Evolutionary conservation across 2,113 vertebrate species (phyloP).

Genomic region (Leptodactylus fuscus): DNA sequence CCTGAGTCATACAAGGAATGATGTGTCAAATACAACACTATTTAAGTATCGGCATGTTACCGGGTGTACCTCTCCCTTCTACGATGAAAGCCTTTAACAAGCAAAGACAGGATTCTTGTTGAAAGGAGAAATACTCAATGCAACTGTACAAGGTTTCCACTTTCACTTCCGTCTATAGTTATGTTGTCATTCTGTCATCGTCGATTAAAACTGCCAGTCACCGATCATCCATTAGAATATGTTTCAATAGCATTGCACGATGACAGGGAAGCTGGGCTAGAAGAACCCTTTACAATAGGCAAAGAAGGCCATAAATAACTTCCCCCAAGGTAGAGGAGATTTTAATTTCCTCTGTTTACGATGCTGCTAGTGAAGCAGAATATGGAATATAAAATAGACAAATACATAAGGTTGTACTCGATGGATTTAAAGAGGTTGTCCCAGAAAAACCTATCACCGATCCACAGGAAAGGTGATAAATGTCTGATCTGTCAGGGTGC

Average conservation of each 20-base stretch:
- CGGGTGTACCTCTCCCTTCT: neutral
- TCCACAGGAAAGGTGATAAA: too few relatives aligned
- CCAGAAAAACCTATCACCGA: too few relatives aligned
- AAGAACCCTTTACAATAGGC: neutral
- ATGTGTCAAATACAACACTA: conserved; percentile 21
- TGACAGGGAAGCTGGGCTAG: neutral
- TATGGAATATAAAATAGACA: too few relatives aligned
- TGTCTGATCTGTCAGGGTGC: too few relatives aligned
- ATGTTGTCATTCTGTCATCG: conserved; percentile 12
- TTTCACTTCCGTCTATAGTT: conserved; percentile 5
- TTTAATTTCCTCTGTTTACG: neutral
- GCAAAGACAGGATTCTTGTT: conserved; percentile 23
- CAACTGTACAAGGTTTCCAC: conserved; percentile 7
- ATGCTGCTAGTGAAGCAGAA: too few relatives aligned
- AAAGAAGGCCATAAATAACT: neutral
- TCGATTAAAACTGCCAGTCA: conserved; percentile 15
- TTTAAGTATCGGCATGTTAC: conserved; percentile 19
- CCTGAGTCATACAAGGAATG: conserved; percentile 15
- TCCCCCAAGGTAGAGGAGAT: neutral
- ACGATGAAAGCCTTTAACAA: conserved; percentile 16
- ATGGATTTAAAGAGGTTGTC: too few relatives aligned
- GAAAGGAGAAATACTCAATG: neutral
- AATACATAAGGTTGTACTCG: too few relatives aligned
- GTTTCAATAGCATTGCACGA: neutral
- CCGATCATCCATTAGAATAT: neutral